Percentiles rank a stretch among this genome's conserved stretches.
Evolutionary conservation across 1,140 invertebrate genomes (phyloP).

Genomic region (Drosophila rhopaloa): DNA sequence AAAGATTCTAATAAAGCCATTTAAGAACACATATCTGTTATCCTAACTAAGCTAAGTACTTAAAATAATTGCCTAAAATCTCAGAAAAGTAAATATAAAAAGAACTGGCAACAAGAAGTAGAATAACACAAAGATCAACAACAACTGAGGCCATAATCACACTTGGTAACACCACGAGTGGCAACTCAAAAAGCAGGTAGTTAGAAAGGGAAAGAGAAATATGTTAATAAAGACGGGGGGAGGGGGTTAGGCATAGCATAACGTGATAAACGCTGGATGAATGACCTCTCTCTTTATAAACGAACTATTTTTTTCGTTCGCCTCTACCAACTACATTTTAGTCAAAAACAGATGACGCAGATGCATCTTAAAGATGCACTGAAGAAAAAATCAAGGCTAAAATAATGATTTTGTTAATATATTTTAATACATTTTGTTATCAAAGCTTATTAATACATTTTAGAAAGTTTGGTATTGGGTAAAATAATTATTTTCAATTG

Average conservation of each 20-base stretch:
- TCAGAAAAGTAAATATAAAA: slow-evolving; percentile 2
- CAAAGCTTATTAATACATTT: no score
- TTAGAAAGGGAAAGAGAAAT: slow-evolving; percentile 53
- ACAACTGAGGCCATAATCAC: slow-evolving; percentile 2
- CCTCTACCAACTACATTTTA: slow-evolving; percentile 19
- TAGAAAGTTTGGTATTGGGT: no score
- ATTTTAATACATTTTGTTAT: no score
- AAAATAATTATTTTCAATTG: no score
- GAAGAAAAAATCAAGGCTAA: neutral
- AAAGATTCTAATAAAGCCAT: neutral
- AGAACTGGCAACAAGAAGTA: neutral
- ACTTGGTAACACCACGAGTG: slow-evolving; percentile 18
- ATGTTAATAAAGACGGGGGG: slow-evolving; percentile 67
- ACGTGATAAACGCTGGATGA: slow-evolving; percentile 79
- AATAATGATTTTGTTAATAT: no score
- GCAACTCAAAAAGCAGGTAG: slow-evolving; percentile 34
- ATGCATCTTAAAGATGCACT: slow-evolving; percentile 17
- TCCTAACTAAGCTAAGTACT: neutral
- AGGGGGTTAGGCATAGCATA: slow-evolving; percentile 44
- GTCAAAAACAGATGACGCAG: slow-evolving; percentile 39
- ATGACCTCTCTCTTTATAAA: slow-evolving; percentile 57
- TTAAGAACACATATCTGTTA: neutral
- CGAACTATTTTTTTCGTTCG: slow-evolving; percentile 1
- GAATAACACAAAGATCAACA: slow-evolving; percentile 6
- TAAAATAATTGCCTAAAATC: slow-evolving; percentile 1